These are phyloP conservation scores for Sebastes jordani DNA, from an alignment of 2,797 vertebrate species.

Conservation along the genomic window DNA sequence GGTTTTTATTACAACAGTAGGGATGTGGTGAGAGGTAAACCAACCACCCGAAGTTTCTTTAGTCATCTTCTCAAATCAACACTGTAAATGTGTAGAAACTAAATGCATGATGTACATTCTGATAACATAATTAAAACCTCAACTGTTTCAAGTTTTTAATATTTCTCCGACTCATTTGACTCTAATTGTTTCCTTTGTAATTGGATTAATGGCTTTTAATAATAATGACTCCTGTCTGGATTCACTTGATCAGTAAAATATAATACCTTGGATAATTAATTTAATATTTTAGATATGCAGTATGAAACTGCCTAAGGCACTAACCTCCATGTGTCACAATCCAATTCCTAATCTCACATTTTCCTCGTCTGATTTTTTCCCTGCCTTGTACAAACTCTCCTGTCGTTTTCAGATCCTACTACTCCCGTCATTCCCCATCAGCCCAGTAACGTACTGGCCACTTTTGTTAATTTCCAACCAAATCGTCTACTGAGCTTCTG, in stretches of 20 bases:
- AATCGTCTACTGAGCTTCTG: background rate
- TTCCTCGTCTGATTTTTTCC: background rate
- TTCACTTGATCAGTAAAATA: background rate
- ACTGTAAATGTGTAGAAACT: background rate
- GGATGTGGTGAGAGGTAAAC: slow-evolving; percentile 21
- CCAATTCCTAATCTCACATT: background rate
- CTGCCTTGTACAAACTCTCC: background rate
- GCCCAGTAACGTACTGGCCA: background rate
- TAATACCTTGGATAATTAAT: background rate
- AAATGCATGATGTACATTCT: background rate
- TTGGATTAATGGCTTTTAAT: background rate
- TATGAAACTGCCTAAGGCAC: background rate
- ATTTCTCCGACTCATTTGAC: background rate
- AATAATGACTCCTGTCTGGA: background rate
- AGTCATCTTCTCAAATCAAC: background rate
- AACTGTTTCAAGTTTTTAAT: background rate
- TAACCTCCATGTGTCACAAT: background rate
- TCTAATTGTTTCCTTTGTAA: background rate
- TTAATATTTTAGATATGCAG: background rate
- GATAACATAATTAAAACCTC: background rate
- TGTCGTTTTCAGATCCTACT: background rate
- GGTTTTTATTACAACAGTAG: slow-evolving; percentile 22
- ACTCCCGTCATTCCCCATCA: background rate
- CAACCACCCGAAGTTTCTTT: background rate
- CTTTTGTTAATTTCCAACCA: background rate